Evolutionary conservation across 2,888 invertebrate species (phyloP), one percentile per base, ranked within the genome.

Genomic region (Agonopterix subpropinquella): DNA sequence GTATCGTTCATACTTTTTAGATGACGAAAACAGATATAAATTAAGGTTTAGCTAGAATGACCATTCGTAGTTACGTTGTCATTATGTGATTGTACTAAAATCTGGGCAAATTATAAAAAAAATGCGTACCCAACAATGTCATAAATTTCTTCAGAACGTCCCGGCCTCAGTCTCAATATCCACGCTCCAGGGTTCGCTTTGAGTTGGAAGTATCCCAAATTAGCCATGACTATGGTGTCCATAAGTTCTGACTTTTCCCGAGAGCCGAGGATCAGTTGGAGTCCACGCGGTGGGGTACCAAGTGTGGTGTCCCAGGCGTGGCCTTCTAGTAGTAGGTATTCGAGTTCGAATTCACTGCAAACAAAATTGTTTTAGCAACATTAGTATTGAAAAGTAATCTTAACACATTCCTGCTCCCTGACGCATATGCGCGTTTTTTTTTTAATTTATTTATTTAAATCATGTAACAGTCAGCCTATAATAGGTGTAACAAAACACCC

Each of bases 221-320:
- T 99, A 5, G 99, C 99, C 99, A 99, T 99, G n/a, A 99, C 99
- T 62, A 99, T 99, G 11, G 99, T 99, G 80, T 99, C 99, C 61
- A 96, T 95, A 58, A 93, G 90, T 5, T 93, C 92, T 0, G 95
- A 93, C 51, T 91, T 88, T n/a, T 89, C 90, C 54, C 94, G 92
- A 0, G 96, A 95, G 43, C 98, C 98, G 45, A 99, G 88, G 3
- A 96, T 95, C 52, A 99, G 94, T 85, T 99, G 99, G n/a, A 99
- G 89, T 0, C 99, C 99, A 57, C 99, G 90, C 0, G 99, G 99
- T 0, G 98, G 98, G 59, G 97, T 96, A 47, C 97, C 97, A 42
- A 94, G 91, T 0, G 92, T 90, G 4, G 94, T 92, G 82, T 99
- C 99, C 87, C 98, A 98, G 71, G 99, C 99, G 79, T 99, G 99